Base-by-base conservation (phyloP, 1,140 invertebrate species). In the Drosophila nannoptera region DNA sequence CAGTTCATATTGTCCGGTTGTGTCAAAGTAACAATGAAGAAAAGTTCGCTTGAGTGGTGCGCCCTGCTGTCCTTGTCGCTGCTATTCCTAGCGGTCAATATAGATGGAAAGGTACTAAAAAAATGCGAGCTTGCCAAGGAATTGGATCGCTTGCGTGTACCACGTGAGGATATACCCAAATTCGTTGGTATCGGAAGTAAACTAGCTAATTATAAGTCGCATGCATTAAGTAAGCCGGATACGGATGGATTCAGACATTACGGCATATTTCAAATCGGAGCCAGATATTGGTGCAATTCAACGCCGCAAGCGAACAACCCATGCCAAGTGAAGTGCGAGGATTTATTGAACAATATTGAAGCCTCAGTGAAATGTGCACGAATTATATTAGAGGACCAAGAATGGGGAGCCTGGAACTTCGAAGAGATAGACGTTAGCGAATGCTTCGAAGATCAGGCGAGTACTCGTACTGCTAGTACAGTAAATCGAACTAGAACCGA, bases 191-290 rank as follows among this genome's bases (percentile, higher is more conserved):
- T 55, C 22, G 53, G 36, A 12, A 0, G 0, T 0, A 0, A 14
- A n/a, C 2, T 55, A 1, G 42, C 36, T 5, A 3, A 9, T 4
- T 55, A 9, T 32, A 11, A 0, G 0, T 14, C 53, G 5, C 2
- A 54, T n/a, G 52, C 9, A 6, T 4, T 42, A 0, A 54, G 36
- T 12, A 0, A 1, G 0, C 2, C 0, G 6, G 4, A 32, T 40
- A 4, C 1, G 2, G 0, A 31, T 0, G 6, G n/a, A 9, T 32
- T 9, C 9, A 5, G n/a, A 11, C 9, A 32, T n/a, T 55, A 11
- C 7, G 53, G 53, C 12, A n/a, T 55, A 29, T 55, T 55, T 2
- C 38, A 55, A 43, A 55, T 55, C 38, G 12, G 53, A 4, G 38
- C 42, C 7, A 5, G 12, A 31, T 33, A 7, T 11, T 55, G 53